Percentiles rank a stretch among this genome's conserved stretches.
Conservation (phyloP, 2,888 invertebrate species). For the Acronicta psi region DNA sequence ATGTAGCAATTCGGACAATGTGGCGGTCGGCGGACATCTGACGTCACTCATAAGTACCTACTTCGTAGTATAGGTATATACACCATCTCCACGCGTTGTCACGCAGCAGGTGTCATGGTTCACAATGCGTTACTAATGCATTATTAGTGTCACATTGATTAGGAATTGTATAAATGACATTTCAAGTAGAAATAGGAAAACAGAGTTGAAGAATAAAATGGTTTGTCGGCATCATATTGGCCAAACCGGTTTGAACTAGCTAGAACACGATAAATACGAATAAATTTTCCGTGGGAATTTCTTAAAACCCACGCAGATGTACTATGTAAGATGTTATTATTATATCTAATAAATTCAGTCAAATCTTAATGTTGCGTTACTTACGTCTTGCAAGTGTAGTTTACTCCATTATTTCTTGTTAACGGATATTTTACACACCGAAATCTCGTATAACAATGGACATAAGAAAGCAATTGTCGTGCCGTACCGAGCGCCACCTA, state of each 20-base stretch:
- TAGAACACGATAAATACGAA: no score
- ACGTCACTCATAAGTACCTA: slow-evolving; percentile 54
- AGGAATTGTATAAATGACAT: slow-evolving; percentile 12
- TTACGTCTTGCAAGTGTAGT: no score
- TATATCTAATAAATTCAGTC: no score
- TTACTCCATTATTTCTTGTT: not conserved
- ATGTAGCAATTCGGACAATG: slow-evolving; percentile 56
- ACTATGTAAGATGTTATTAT: no score
- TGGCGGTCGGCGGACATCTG: slow-evolving; percentile 61
- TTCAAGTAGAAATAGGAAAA: slow-evolving; percentile 1
- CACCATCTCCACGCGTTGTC: slow-evolving; percentile 19
- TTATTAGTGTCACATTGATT: slow-evolving; percentile 44
- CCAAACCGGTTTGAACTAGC: no score
- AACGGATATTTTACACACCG: not conserved
- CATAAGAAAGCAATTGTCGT: slow-evolving; percentile 54
- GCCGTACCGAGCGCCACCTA: slow-evolving; percentile 62
- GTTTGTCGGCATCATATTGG: no score
- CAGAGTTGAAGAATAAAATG: no score
- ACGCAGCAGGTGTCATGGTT: slow-evolving; percentile 36
- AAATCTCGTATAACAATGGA: slow-evolving; percentile 56
- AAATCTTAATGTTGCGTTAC: no score
- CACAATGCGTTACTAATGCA: slow-evolving; percentile 43
- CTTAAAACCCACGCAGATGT: no score
- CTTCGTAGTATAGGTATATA: not conserved
- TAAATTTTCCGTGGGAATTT: no score